Evolutionary conservation across 1,140 invertebrate species (phyloP), one percentile per base, ranked within the genome.

Genomic region (Wiebesia pumilae): DNA sequence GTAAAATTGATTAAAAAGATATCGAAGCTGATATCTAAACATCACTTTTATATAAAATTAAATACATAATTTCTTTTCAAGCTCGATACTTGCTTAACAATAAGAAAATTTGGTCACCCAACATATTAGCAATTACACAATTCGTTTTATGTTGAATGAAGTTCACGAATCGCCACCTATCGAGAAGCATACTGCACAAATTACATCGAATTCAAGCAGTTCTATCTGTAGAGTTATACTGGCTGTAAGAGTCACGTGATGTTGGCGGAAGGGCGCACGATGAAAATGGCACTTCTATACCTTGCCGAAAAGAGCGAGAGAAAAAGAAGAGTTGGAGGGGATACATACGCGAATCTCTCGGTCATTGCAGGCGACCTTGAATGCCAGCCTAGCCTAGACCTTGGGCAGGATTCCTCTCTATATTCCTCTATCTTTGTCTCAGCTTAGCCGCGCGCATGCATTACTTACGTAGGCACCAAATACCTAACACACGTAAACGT

Each of bases 371-470:
- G 81, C 85, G 85, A 83, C 85, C 85, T 87, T 87, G 85, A 82
- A 86, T 82, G 85, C 80, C 77, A 81, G 81, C 80, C 85, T 83
- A 83, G 73, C 85, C 85, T 87, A 87, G 85, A 87, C 85, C 85
- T 87, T 87, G 81, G 71, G 54, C 19, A 47, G 51, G 43, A 30
- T 21, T n/a, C 69, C 19, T 43, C 51, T 82, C 54, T 43, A 40
- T 21, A 21, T 35, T 62, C 51, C 51, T 33, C n/a, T 38, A 9
- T 21, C 12, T 14, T 30, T 33, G 27, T 35, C 47, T 24, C 19
- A 21, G 81, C 27, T 54, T 10, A 40, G 3, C 43, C 38, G 21
- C n/a, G 51, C 40, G 19, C 35, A 54, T 35, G 43, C 67, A 71
- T 16, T 14, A 71, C 30, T 1, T n/a, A n/a, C 67, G 67, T 65